Conservation (phyloP, 2,888 invertebrate genomes). For the Eupelmus urozonus region DNA sequence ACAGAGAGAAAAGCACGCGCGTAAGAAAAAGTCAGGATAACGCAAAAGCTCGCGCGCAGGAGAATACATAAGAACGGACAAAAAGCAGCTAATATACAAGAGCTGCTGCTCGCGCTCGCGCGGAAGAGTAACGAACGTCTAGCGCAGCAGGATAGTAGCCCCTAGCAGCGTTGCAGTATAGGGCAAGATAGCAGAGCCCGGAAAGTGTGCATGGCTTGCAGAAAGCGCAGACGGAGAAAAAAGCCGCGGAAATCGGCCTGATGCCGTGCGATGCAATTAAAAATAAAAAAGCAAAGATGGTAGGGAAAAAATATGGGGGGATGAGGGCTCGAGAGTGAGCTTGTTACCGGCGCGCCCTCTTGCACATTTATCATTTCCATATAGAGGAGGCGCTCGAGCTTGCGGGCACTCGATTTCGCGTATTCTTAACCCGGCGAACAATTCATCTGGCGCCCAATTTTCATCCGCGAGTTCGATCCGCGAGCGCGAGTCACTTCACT, state of each 20-base stretch:
- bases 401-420: slow-evolving; percentile 28
- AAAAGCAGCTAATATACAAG: background rate
- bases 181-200: no score
- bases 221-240: background rate
- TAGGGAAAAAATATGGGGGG: background rate
- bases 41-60: background rate
- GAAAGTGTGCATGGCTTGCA: background rate
- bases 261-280: slow-evolving; percentile 23
- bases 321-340: background rate
- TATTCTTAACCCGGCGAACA: slow-evolving; percentile 21
- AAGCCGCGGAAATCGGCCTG: slow-evolving; percentile 11
- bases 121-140: slow-evolving; percentile 38
- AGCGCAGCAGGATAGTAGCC: background rate
- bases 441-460: background rate
- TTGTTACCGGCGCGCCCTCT: slow-evolving; percentile 13
- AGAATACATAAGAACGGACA: background rate
- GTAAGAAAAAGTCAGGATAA: background rate
- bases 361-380: slow-evolving; percentile 40
- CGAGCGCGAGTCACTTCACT: background rate
- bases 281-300: background rate
- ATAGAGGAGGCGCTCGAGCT: background rate
- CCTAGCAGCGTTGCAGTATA: no score
- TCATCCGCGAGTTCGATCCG: background rate
- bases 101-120: background rate
- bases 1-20: background rate